A percentile compares a stretch with the other conserved stretches of the same genome.
phyloP scores from a whole-genome alignment of 1,140 invertebrate genomes.

The Drosophila repleta region DNA sequence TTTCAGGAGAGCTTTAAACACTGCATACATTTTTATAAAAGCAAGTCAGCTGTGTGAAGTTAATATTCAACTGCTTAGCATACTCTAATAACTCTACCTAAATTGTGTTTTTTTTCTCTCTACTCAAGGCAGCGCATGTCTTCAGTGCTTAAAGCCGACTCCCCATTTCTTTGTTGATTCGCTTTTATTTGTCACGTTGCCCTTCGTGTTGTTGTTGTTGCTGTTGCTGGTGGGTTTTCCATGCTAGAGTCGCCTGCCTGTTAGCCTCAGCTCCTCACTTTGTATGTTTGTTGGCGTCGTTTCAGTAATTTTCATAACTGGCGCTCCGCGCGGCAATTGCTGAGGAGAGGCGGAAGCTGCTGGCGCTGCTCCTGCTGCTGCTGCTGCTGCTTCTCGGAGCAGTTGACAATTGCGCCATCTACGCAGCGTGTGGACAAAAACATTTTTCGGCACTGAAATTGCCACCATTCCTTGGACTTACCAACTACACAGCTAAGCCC shows the following conservation, averaged over 20 bases:
- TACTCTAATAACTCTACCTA: no score
- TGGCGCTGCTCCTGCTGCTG: no score
- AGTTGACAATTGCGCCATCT: slow-evolving; percentile 65
- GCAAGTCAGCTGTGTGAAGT: no score
- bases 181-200: slow-evolving; percentile 75
- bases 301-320: slow-evolving; percentile 81
- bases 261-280: slow-evolving; percentile 21
- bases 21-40: no score
- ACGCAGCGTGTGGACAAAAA: slow-evolving; percentile 70
- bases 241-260: slow-evolving; percentile 31
- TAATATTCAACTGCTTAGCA: no score
- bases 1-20: no score
- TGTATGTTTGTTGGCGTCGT: slow-evolving; percentile 65
- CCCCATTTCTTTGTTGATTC: slow-evolving; percentile 25
- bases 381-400: slow-evolving; percentile 40
- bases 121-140: slow-evolving; percentile 28
- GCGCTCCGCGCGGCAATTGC: slow-evolving; percentile 32
- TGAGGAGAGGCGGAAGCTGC: not conserved
- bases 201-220: slow-evolving; percentile 47
- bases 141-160: slow-evolving; percentile 19
- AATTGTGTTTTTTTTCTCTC: no score
- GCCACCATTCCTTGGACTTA: slow-evolving; percentile 4
- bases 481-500: not conserved
- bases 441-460: slow-evolving; percentile 58
- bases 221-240: slow-evolving; percentile 19